Conservation (phyloP, 2,797 vertebrate species). For the Sebastes hubbsi region DNA sequence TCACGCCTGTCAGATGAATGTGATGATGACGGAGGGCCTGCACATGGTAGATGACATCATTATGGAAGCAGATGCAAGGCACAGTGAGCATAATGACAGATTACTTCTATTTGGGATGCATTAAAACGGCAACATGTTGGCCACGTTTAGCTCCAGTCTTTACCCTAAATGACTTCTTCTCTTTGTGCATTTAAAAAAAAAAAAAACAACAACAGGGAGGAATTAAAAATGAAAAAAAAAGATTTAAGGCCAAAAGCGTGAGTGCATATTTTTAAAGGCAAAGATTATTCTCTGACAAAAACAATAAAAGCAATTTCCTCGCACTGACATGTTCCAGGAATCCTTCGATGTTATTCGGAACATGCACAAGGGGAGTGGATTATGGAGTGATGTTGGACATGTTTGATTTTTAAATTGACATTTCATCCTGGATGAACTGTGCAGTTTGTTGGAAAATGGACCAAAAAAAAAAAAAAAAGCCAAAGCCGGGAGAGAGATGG, state of each 20-base stretch:
- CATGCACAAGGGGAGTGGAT: slow-evolving; percentile 21
- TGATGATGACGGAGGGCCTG: not conserved
- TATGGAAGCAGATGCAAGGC: not conserved
- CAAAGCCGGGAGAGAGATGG: not conserved
- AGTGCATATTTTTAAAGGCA: not conserved
- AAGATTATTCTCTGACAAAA: not conserved
- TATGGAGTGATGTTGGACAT: not conserved
- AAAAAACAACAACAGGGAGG: not conserved
- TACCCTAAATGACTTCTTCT: not conserved
- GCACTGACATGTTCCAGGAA: slow-evolving; percentile 9
- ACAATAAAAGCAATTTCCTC: slow-evolving; percentile 26
- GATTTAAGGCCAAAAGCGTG: not conserved
- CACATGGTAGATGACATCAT: not conserved
- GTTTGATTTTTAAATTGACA: slow-evolving; percentile 5
- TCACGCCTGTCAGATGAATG: not conserved
- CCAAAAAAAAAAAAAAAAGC: not conserved
- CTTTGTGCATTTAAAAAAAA: not conserved
- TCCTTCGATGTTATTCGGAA: not conserved
- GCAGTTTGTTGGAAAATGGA: not conserved
- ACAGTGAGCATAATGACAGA: not conserved
- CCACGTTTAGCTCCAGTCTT: not conserved
- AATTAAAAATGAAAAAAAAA: not conserved
- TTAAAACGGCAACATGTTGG: not conserved
- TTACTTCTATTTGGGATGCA: not conserved
- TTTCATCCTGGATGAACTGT: not conserved